phyloP scores from a whole-genome alignment of 1,140 invertebrate species.

The Contarinia nasturtii region DNA sequence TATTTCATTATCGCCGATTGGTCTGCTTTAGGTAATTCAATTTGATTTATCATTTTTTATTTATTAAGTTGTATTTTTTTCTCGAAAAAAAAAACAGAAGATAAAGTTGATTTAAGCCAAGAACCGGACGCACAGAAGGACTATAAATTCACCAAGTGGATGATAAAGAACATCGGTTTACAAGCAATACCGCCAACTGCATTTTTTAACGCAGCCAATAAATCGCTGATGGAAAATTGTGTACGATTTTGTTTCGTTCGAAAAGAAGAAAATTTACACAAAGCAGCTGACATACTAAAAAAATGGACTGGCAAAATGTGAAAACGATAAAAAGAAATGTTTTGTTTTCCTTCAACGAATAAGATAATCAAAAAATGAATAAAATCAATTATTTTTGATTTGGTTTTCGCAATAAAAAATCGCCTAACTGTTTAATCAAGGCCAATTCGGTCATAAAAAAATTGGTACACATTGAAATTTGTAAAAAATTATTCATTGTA shows the following conservation, averaged over 20 bases:
- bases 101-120: conserved; percentile 38
- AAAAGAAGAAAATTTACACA: conserved; percentile 56
- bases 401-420: no score
- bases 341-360: no score
- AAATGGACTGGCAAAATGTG: conserved; percentile 27
- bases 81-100: no score
- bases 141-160: conserved; percentile 88
- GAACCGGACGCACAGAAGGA: conserved; percentile 60
- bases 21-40: conserved; percentile 39
- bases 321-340: no score
- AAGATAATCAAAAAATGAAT: no score
- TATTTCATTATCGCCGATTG: conserved; percentile 96
- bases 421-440: no score
- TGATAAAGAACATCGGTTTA: conserved; percentile 81
- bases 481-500: no score
- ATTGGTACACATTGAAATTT: no score
- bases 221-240: conserved; percentile 68
- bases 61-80: no score
- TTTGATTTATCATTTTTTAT: not conserved
- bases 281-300: conserved; percentile 39
- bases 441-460: no score
- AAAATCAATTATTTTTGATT: no score
- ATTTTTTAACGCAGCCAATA: conserved; percentile 74
- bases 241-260: conserved; percentile 90
- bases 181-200: conserved; percentile 87